A percentile compares a stretch with the other conserved stretches of the same genome.
Conservation (phyloP, 1,140 invertebrate genomes). For the Megalopta genalis region DNA sequence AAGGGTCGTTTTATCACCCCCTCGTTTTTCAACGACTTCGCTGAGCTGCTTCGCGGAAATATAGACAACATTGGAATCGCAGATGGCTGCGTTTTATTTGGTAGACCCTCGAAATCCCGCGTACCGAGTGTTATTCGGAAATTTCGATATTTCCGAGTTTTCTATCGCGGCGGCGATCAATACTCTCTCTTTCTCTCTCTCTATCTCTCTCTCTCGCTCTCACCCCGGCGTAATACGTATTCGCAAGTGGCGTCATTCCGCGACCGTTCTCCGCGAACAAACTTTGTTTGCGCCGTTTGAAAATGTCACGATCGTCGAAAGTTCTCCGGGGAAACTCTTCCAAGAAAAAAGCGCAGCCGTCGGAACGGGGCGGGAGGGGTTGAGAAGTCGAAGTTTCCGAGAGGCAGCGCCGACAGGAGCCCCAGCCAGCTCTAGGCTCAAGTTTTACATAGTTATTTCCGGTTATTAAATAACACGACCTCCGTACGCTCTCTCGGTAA, state of each 20-base stretch:
- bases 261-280: constrained; percentile 2
- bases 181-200: no score
- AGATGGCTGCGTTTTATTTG: no score
- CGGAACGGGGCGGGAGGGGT: constrained; percentile 5
- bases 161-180: neutral
- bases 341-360: constrained; percentile 18
- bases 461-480: constrained; percentile 69
- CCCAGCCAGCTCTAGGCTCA: constrained; percentile 25
- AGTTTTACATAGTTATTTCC: constrained; percentile 69
- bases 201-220: no score
- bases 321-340: constrained; percentile 36
- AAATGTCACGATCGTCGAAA: constrained; percentile 56
- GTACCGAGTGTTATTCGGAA: no score
- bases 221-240: neutral
- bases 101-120: no score
- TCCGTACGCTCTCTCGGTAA: constrained; percentile 42
- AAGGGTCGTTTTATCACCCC: no score
- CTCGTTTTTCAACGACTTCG: no score
- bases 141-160: neutral
- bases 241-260: constrained; percentile 19
- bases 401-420: constrained; percentile 27
- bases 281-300: constrained; percentile 45
- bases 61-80: no score
- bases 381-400: constrained; percentile 46
- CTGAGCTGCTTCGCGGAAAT: no score